Base-by-base conservation (phyloP, 2,888 invertebrate genomes). In the Steinernema carpocapsae region DNA sequence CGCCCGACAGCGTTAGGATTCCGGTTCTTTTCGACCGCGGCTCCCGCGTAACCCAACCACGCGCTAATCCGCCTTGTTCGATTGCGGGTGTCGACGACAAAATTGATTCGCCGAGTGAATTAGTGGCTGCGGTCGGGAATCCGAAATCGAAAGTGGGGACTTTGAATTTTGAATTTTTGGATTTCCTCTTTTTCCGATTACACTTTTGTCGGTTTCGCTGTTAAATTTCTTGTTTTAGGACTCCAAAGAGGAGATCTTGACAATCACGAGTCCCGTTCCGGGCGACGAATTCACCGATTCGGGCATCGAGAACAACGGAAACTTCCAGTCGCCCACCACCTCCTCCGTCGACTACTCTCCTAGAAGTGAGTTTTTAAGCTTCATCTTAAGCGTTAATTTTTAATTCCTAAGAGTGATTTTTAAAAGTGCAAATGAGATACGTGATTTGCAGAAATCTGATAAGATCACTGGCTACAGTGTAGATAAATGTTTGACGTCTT, bases 261-360 rank as follows among this genome's bases (percentile, higher is more conserved):
- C 56, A 22, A 19, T 56, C n/a, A 56, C 26, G 24, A 56, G 56
- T 26, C 56, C 56, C 56, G 56, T 56, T 56, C 56, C 56, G 6
- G 56, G 56, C 26, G 56, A 56, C 56, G 56, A 56, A 12, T 56
- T 56, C 56, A 56, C 56, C 56, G 56, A 56, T 17, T 56, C 56
- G 56, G 56, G 56, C 56, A 56, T 56, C 56, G 56, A 56, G 26
- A 56, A 56, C 56, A 56, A 56, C 56, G 56, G 56, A 22, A 56
- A 56, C 56, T 56, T 56, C 26, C 56, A 56, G 26, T 56, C 56
- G 56, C 56, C 56, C 26, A 56, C 56, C 6, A 56, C 56, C 26
- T n/a, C n/a, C n/a, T 56, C 56, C 2, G 17, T 56, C 17, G 56
- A 56, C 56, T 56, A 56, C 26, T 56, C 56, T 22, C 56, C 56